These are phyloP conservation scores for Acholoe squamosa DNA, from an alignment of 2,888 invertebrate species.

Conservation along the genomic window DNA sequence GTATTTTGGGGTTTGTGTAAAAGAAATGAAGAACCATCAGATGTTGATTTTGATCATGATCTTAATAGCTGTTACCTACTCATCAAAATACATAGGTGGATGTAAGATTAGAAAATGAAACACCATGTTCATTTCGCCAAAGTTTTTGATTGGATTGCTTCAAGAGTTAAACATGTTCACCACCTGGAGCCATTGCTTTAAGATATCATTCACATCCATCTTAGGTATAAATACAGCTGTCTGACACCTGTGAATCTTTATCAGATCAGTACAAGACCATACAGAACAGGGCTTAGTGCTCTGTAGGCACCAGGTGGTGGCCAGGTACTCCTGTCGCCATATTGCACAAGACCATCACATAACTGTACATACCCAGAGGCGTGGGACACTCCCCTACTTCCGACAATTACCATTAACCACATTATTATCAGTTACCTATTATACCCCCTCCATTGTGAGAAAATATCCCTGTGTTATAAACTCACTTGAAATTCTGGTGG, in stretches of 20 bases:
- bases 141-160: neutral
- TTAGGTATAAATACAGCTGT: neutral
- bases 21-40: too few relatives aligned
- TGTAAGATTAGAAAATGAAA: too few relatives aligned
- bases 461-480: too few relatives aligned
- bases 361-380: neutral
- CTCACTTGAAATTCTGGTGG: too few relatives aligned
- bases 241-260: conserved; percentile 38
- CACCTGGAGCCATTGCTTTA: neutral
- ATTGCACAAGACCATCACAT: conserved; percentile 26
- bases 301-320: neutral
- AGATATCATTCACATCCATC: conserved; percentile 1
- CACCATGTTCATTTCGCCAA: too few relatives aligned
- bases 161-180: neutral
- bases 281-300: neutral
- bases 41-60: too few relatives aligned
- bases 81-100: too few relatives aligned
- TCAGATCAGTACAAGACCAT: neutral
- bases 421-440: too few relatives aligned
- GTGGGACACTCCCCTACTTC: neutral
- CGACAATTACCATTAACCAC: too few relatives aligned
- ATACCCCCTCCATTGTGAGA: too few relatives aligned
- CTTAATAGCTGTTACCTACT: too few relatives aligned
- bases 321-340: conserved; percentile 31
- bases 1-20: too few relatives aligned